Evolutionary conservation across 64 coral and sea anemone species (phyloP).

Genomic region (Pocillopora damicornis): DNA sequence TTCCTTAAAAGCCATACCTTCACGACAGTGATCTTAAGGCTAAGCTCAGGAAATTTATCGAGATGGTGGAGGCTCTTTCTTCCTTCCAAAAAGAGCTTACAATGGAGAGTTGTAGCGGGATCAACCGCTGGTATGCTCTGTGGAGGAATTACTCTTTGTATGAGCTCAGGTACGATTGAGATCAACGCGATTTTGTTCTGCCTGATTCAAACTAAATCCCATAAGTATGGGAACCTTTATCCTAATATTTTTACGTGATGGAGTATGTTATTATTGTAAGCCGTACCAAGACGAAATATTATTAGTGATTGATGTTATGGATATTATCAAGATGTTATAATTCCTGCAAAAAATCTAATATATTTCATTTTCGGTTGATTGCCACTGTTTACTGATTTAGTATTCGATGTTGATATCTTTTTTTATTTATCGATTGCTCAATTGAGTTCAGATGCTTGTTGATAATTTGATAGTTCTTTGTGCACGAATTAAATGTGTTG

Average conservation of each 20-base stretch:
- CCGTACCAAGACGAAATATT: too few species aligned
- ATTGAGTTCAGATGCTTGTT: too few species aligned
- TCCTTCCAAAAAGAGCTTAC: conserved; percentile 21
- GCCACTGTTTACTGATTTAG: too few species aligned
- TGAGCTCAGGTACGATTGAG: conserved; percentile 17
- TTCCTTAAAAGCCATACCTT: background rate
- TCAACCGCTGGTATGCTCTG: conserved; percentile 22
- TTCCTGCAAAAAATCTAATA: too few species aligned
- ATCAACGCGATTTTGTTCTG: background rate
- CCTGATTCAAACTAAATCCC: background rate
- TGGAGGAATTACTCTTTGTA: conserved; percentile 26
- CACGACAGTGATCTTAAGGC: background rate
- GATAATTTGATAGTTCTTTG: too few species aligned
- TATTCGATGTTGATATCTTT: too few species aligned
- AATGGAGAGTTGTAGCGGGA: conserved; percentile 11
- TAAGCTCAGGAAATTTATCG: background rate
- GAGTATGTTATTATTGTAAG: too few species aligned
- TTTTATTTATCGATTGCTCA: too few species aligned
- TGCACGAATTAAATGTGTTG: background rate
- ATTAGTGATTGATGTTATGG: too few species aligned
- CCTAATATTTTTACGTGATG: too few species aligned
- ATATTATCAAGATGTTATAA: too few species aligned
- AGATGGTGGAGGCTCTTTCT: conserved; percentile 17
- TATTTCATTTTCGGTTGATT: too few species aligned
- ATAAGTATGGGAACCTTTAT: background rate